These are phyloP conservation scores for Danio kyathit DNA, from an alignment of 2,797 vertebrate species.

Conservation along the genomic window DNA sequence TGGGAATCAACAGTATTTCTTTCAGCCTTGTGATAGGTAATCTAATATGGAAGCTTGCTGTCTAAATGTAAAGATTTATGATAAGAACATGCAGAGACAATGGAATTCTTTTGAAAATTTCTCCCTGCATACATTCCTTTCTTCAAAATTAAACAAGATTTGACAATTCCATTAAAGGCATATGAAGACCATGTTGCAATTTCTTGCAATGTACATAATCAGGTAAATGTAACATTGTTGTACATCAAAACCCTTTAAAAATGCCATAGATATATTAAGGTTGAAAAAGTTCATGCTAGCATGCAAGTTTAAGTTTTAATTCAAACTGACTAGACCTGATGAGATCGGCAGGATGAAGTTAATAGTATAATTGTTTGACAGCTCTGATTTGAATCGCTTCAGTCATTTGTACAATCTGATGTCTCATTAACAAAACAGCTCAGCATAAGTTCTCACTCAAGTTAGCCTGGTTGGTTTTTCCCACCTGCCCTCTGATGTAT, in stretches of 20 bases:
- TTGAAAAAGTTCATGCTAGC: background rate
- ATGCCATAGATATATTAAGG: background rate
- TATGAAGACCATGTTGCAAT: background rate
- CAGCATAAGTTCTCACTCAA: background rate
- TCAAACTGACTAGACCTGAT: background rate
- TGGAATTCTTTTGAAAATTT: conserved; percentile 61
- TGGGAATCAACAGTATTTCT: conserved; percentile 71
- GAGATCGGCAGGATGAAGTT: background rate
- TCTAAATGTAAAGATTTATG: conserved; percentile 71
- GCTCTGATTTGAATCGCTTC: background rate
- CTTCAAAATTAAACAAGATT: conserved; percentile 33
- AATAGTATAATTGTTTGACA: background rate
- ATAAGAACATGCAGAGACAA: conserved; percentile 62
- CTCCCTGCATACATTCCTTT: conserved; percentile 59
- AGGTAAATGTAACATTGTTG: background rate
- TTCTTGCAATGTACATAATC: background rate
- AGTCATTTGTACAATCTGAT: background rate
- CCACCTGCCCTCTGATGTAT: conserved; percentile 2
- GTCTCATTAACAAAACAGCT: background rate
- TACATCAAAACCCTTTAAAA: background rate
- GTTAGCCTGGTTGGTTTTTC: background rate
- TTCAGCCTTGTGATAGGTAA: conserved; percentile 69
- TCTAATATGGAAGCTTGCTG: conserved; percentile 71
- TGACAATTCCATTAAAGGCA: conserved; percentile 32
- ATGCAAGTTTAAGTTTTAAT: background rate